Percentiles rank a stretch among this genome's conserved stretches.
These are phyloP conservation scores for Drosophila guanche DNA, from an alignment of 1,140 invertebrate species.

Conservation along the genomic window DNA sequence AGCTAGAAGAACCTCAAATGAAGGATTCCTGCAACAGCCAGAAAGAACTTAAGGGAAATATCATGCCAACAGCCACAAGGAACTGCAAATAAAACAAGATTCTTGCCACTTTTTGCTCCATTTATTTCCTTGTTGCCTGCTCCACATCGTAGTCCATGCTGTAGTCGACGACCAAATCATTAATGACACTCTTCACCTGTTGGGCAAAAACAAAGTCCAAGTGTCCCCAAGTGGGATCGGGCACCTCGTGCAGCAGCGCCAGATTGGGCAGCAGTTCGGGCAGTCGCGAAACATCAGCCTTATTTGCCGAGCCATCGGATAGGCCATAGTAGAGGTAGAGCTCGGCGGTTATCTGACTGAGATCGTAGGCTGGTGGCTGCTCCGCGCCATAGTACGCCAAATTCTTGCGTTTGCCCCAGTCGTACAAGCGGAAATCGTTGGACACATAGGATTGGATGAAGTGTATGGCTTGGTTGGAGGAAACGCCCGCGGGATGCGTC, in stretches of 20 bases:
- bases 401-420: slow-evolving; percentile 84
- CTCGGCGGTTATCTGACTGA: slow-evolving; percentile 85
- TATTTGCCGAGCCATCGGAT: slow-evolving; percentile 86
- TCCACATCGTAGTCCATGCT: slow-evolving; percentile 37
- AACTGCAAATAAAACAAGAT: background rate
- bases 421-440: slow-evolving; percentile 82
- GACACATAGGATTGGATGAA: slow-evolving; percentile 83
- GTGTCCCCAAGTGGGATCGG: slow-evolving; percentile 84
- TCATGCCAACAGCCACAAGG: no score
- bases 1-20: background rate
- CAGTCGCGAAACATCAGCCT: slow-evolving; percentile 83
- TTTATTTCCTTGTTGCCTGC: background rate
- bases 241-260: slow-evolving; percentile 80
- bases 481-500: slow-evolving; percentile 84
- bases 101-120: no score
- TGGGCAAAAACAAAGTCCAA: slow-evolving; percentile 85
- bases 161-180: slow-evolving; percentile 81
- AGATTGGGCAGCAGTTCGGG: slow-evolving; percentile 82
- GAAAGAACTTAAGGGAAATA: no score
- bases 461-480: slow-evolving; percentile 84
- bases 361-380: slow-evolving; percentile 85
- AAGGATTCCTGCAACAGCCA: no score
- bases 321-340: slow-evolving; percentile 87
- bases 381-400: slow-evolving; percentile 79
- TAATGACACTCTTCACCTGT: slow-evolving; percentile 83